phyloP scores from a whole-genome alignment of 1,140 invertebrate species.

The Phymorhynchus buccinoides region DNA sequence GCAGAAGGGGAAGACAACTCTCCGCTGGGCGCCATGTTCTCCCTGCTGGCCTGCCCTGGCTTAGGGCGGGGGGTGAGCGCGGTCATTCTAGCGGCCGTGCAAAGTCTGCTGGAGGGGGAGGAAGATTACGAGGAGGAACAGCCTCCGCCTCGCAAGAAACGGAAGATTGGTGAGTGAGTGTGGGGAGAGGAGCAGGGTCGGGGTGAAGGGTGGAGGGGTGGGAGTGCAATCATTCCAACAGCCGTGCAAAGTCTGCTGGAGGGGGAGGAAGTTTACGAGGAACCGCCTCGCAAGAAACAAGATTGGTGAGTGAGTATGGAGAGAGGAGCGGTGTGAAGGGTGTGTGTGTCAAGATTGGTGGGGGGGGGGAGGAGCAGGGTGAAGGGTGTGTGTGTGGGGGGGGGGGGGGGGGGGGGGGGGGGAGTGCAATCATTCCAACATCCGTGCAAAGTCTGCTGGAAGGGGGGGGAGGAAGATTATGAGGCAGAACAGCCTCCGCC shows the following conservation, averaged over 20 bases:
- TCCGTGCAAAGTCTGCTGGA: slow-evolving; percentile 87
- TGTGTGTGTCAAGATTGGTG: too few relatives aligned
- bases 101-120: slow-evolving; percentile 83
- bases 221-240: background rate
- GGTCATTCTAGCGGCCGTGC: slow-evolving; percentile 84
- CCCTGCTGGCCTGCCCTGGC: slow-evolving; percentile 81
- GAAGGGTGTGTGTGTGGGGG: too few relatives aligned
- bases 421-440: slow-evolving; percentile 82
- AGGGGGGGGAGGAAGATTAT: slow-evolving; percentile 74
- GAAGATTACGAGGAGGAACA: slow-evolving; percentile 62
- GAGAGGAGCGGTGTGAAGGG: too few relatives aligned
- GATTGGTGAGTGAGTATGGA: too few relatives aligned
- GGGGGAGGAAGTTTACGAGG: too few relatives aligned
- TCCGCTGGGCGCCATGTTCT: slow-evolving; percentile 80
- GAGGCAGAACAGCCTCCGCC: slow-evolving; percentile 54
- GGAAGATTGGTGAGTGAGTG: slow-evolving; percentile 64
- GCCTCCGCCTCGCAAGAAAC: slow-evolving; percentile 41
- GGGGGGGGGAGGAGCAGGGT: too few relatives aligned
- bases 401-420: slow-evolving; percentile 78
- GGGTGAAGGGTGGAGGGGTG: background rate
- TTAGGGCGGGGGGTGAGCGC: slow-evolving; percentile 79
- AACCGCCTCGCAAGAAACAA: too few relatives aligned
- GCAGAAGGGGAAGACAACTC: slow-evolving; percentile 72
- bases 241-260: too few relatives aligned
- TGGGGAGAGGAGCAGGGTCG: background rate